These are phyloP conservation scores for Phrynosoma blainvillii DNA, from an alignment of 2,113 vertebrate genomes.

Conservation along the genomic window DNA sequence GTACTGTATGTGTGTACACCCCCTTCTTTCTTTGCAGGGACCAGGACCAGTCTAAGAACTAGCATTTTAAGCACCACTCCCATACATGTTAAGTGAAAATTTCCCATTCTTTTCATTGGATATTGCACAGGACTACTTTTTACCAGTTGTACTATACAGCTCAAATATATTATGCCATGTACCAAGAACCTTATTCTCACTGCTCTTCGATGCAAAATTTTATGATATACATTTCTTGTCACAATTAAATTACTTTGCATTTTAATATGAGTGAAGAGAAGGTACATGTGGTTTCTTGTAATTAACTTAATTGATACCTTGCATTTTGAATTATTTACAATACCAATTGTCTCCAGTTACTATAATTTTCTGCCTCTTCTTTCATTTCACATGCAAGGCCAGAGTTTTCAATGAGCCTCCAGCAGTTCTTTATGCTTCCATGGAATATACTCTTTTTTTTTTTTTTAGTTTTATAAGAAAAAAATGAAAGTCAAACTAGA, in stretches of 20 bases:
- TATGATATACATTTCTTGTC: neutral
- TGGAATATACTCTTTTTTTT: conserved; percentile 39
- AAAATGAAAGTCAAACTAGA: conserved; percentile 63
- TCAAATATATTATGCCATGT: neutral
- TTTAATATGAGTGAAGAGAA: conserved; percentile 26
- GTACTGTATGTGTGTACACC: no score
- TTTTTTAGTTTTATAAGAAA: conserved; percentile 53
- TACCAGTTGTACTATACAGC: neutral
- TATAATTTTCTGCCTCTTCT: conserved; percentile 11
- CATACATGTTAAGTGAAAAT: neutral
- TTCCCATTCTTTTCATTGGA: neutral
- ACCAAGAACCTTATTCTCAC: neutral
- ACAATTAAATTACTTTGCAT: conserved; percentile 1
- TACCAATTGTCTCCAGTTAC: neutral
- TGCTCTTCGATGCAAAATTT: neutral
- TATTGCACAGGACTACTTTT: neutral
- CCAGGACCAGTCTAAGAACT: no score
- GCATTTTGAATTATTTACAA: conserved; percentile 31
- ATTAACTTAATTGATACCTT: conserved; percentile 34
- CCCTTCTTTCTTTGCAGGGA: no score
- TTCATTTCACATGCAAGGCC: conserved; percentile 23
- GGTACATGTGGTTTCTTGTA: neutral
- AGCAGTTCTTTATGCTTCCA: conserved; percentile 43
- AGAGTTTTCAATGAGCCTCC: conserved; percentile 38
- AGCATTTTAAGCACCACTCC: no score